A percentile compares a stretch with the other conserved stretches of the same genome.
Evolutionary conservation across 2,113 vertebrate species (phyloP).

Genomic region (Raja brachyura): DNA sequence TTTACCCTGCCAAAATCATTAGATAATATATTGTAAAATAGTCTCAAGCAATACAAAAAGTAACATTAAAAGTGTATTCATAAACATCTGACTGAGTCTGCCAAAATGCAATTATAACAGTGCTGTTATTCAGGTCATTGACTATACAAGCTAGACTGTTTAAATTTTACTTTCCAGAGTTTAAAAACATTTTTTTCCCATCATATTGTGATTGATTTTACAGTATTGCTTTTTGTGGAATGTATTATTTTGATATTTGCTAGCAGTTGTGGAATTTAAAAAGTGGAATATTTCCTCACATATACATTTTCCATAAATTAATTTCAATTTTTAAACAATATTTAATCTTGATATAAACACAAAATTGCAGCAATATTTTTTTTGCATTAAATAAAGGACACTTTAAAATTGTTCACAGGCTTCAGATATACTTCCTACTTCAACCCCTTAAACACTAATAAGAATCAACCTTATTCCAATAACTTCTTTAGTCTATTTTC

Average conservation of each 20-base stretch:
- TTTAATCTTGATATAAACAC: constrained; percentile 17
- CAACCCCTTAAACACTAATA: constrained; percentile 8
- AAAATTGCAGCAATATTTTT: constrained; percentile 12
- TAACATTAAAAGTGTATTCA: background rate
- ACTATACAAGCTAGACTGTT: background rate
- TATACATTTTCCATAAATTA: background rate
- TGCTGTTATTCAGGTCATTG: background rate
- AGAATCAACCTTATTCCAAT: constrained; percentile 23
- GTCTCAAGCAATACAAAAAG: background rate
- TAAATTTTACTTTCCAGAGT: background rate
- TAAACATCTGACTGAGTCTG: background rate
- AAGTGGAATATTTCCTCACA: background rate
- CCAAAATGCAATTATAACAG: background rate
- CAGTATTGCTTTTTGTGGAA: background rate
- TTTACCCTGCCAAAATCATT: background rate
- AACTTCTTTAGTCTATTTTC: background rate
- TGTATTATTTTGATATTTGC: constrained; percentile 2
- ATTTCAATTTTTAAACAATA: constrained; percentile 10
- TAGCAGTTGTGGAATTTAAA: background rate
- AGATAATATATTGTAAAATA: background rate
- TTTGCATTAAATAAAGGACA: background rate
- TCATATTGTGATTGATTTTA: background rate
- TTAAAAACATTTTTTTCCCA: background rate
- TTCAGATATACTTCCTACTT: background rate
- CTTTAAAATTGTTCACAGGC: background rate